Base-by-base conservation (phyloP, 2,113 vertebrate species). In the Ibidorhyncha struthersii region DNA sequence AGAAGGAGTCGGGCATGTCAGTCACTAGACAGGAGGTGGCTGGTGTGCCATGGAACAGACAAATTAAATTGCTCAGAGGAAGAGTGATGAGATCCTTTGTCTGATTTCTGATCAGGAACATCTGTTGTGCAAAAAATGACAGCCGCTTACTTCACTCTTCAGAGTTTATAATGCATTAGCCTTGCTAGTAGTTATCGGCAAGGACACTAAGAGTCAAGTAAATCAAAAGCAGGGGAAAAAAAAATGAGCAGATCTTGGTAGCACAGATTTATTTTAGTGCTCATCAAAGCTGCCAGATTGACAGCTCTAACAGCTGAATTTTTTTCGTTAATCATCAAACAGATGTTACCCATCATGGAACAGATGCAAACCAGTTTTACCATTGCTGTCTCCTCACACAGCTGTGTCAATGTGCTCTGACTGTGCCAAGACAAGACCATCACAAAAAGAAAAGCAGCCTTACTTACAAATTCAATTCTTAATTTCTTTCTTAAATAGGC, bases 81-180 rank as follows among this genome's bases (percentile, higher is more conserved):
- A 89, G 83, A 95, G 43, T 5, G 53, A 94, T 76, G 74, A 89
- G 86, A 91, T 96, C 84, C 40, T 96, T 94, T 96, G 90, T 93
- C 76, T 86, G 89, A 95, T 93, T 93, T 81, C 78, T 77, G 83
- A 95, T 95, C 95, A 96, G 81, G 69, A 97, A 87, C 94, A 97
- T 96, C 95, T 96, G 94, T 87, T 93, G 89, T 88, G 84, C 77
- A 95, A 95, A 93, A 94, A 96, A 89, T 70, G 73, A 89, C 91
- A 96, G 78, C 26, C 6, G 0, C 65, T 91, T 85, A 45, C 89
- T 93, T 94, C 62, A n/a, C 77, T 91, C 87, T 63, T 52, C 89
- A 45, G 89, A 79, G 86, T 76, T 96, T 82, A 82, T 82, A 89
- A 84, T 2, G 32, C 78, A 86, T 86, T 79, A 89, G 83, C 40